These are phyloP conservation scores for Colinus virginianus DNA, from an alignment of 2,113 vertebrate species.

Conservation along the genomic window DNA sequence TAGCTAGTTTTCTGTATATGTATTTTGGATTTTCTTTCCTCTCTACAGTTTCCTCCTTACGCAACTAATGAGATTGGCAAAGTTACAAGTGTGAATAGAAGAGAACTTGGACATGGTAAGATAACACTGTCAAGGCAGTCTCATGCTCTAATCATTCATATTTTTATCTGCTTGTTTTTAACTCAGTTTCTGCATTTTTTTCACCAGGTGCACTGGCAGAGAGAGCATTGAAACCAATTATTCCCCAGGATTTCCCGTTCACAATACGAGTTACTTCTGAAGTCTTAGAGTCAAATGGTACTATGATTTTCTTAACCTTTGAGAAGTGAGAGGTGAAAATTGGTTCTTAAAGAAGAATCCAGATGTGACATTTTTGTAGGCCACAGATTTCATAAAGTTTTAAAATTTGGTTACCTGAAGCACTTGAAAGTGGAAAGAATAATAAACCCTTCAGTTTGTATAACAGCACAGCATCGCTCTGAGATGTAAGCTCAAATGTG, in stretches of 20 bases:
- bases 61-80: constrained; percentile 97
- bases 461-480: background rate
- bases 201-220: constrained; percentile 92
- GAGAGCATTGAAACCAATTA: constrained; percentile 89
- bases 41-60: constrained; percentile 93
- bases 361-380: background rate
- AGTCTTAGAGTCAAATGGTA: constrained; percentile 98
- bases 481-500: background rate
- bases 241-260: constrained; percentile 96
- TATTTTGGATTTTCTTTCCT: background rate
- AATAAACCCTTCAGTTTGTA: background rate
- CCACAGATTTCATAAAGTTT: background rate
- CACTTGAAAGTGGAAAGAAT: background rate
- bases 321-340: background rate
- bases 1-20: background rate
- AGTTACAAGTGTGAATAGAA: constrained; percentile 87
- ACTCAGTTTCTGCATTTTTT: constrained; percentile 1
- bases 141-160: background rate
- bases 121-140: background rate
- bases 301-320: background rate
- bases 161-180: background rate
- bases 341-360: background rate
- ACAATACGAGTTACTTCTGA: constrained; percentile 95
- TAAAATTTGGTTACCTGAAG: background rate
- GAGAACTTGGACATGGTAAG: constrained; percentile 96